Conservation (phyloP, 37 sponge, comb jelly and placozoan species). For the Theonella swinhoei region DNA sequence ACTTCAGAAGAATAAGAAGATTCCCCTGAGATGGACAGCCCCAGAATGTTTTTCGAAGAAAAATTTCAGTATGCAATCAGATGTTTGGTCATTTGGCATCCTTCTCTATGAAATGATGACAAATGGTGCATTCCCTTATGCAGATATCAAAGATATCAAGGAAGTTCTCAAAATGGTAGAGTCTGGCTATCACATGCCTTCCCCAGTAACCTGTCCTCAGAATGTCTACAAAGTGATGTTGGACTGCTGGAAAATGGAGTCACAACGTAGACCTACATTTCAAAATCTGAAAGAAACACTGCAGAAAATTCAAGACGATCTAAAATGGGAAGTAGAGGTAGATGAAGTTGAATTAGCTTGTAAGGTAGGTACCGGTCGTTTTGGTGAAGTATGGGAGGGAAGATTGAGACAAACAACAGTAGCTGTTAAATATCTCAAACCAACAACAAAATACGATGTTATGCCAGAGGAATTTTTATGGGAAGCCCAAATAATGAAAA, state of each 20-base stretch:
- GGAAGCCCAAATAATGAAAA: conserved; percentile 53
- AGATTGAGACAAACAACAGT: conserved; percentile 30
- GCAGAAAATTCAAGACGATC: background rate
- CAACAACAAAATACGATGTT: conserved; percentile 5
- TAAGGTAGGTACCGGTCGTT: conserved; percentile 1
- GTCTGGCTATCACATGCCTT: conserved; percentile 57
- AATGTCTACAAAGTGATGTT: conserved; percentile 57
- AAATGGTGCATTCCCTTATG: conserved; percentile 68
- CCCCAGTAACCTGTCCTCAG: conserved; percentile 48
- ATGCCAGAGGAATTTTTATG: background rate
- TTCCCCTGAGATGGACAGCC: conserved; percentile 84
- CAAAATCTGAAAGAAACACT: background rate
- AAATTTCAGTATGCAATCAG: conserved; percentile 73
- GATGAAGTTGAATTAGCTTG: background rate
- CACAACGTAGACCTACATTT: conserved; percentile 38
- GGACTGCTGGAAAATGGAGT: conserved; percentile 57
- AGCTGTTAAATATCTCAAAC: conserved; percentile 26
- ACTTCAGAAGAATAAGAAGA: background rate
- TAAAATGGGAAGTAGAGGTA: background rate
- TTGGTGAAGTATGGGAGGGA: conserved; percentile 43
- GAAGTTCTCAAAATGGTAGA: conserved; percentile 18
- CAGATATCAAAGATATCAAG: conserved; percentile 23
- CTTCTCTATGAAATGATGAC: conserved; percentile 78
- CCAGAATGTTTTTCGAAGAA: conserved; percentile 53
- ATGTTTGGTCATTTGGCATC: conserved; percentile 89